Conservation (phyloP, 1,140 invertebrate genomes). For the Melanaphis sacchari region DNA sequence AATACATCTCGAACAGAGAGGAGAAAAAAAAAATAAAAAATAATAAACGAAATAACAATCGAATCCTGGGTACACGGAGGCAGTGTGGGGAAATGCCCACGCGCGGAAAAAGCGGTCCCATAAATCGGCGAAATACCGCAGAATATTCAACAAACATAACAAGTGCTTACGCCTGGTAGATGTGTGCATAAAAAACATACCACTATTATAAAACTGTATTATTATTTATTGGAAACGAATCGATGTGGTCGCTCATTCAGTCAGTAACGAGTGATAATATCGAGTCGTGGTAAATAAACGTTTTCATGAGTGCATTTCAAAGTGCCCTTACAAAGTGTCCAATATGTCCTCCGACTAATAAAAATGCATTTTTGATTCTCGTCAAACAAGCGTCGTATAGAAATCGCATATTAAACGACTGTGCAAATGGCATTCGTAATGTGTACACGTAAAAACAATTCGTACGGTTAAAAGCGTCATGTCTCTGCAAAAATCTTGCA, state of each 20-base stretch:
- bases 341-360: no score
- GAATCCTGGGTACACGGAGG: neutral
- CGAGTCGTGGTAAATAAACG: neutral
- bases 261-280: neutral
- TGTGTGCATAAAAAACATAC: neutral
- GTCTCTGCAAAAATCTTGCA: neutral
- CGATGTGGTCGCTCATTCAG: neutral
- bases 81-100: neutral
- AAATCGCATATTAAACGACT: neutral
- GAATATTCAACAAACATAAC: neutral
- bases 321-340: no score
- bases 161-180: neutral
- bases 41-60: constrained; percentile 6
- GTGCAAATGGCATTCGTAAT: neutral
- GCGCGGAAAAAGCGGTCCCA: neutral
- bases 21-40: neutral
- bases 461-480: neutral
- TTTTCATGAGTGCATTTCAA: neutral
- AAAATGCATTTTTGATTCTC: neutral
- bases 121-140: neutral
- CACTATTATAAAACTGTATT: neutral
- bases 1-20: neutral
- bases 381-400: neutral
- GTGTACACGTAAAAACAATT: neutral
- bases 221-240: neutral